A percentile compares a stretch with the other conserved stretches of the same genome.
phyloP scores from a whole-genome alignment of 1,140 invertebrate species.

The Leptinotarsa lineolata region DNA sequence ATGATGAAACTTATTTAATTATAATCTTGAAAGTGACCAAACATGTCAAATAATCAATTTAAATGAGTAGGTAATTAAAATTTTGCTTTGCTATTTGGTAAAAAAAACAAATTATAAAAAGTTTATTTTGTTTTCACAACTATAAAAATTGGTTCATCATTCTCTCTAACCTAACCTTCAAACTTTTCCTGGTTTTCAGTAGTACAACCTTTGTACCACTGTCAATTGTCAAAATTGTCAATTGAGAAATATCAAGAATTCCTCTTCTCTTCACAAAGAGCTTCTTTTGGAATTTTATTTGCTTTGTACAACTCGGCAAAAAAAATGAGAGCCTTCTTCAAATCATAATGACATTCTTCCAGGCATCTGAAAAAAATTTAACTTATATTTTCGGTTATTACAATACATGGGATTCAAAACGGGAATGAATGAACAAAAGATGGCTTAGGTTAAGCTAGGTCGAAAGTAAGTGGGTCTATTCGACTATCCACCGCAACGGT shows the following conservation, averaged over 20 bases:
- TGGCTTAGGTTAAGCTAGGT: no score
- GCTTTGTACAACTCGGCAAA: conserved; percentile 78
- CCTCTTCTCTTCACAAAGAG: conserved; percentile 61
- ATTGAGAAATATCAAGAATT: not conserved
- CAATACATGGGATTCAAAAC: not conserved
- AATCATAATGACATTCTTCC: conserved; percentile 84
- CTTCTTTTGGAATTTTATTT: conserved; percentile 77
- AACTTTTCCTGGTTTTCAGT: not conserved
- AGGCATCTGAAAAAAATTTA: conserved; percentile 69
- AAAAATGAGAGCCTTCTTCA: conserved; percentile 71
- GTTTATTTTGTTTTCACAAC: not conserved
- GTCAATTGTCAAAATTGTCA: not conserved
- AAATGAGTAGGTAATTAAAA: no score
- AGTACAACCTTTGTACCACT: not conserved
- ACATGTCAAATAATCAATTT: no score
- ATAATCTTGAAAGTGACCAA: no score
- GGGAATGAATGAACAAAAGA: not conserved
- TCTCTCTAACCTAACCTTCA: not conserved
- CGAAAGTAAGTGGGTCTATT: no score
- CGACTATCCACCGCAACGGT: no score
- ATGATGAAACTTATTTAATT: no score
- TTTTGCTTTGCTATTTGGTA: no score
- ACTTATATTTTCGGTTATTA: not conserved
- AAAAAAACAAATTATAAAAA: not conserved
- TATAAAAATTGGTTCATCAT: not conserved